Evolutionary conservation across 2,888 invertebrate species (phyloP).

Genomic region (Brachylomia viminalis): DNA sequence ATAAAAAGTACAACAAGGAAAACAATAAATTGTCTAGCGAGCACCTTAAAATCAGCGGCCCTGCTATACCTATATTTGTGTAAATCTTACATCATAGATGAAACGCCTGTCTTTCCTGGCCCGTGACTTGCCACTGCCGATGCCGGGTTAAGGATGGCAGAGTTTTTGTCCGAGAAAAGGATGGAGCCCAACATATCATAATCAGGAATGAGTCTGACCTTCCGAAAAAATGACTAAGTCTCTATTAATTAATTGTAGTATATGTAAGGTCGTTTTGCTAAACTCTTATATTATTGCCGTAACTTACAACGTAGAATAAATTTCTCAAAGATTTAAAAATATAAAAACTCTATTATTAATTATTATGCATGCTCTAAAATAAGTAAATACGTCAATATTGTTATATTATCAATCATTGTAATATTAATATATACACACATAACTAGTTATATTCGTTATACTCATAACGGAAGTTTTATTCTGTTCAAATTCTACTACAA

Average conservation of each 20-base stretch:
- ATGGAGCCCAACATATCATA: background rate
- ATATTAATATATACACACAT: background rate
- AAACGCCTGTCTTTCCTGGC: background rate
- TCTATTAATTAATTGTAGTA: background rate
- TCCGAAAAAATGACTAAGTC: background rate
- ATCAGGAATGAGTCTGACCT: background rate
- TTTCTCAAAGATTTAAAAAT: background rate
- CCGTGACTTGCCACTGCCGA: too few species aligned
- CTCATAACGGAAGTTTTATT: background rate
- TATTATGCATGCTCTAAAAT: too few species aligned
- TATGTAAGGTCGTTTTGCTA: background rate
- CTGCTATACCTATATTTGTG: background rate
- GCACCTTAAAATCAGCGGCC: background rate
- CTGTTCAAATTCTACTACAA: background rate
- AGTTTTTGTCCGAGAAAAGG: background rate
- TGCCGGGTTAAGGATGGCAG: background rate
- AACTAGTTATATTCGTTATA: background rate
- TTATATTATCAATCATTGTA: background rate
- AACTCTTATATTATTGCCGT: background rate
- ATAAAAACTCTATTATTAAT: background rate
- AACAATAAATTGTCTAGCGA: background rate
- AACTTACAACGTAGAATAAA: background rate
- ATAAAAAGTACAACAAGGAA: background rate
- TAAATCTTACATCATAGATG: background rate
- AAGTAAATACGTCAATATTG: background rate